Conservation (phyloP, 2,888 invertebrate genomes). For the Ochropacha duplaris region DNA sequence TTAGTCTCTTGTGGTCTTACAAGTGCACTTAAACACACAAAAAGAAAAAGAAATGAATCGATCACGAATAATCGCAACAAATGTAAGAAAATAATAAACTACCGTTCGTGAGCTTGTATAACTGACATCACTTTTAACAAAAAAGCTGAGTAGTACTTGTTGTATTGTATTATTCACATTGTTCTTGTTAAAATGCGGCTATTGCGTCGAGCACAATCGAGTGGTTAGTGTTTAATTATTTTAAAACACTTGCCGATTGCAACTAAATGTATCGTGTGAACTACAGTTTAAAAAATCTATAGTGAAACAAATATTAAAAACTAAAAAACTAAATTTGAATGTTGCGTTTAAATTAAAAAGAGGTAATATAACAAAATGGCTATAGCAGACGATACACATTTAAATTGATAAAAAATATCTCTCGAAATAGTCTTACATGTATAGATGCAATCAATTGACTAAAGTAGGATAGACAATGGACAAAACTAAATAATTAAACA, state of each 20-base stretch:
- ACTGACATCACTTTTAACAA: conserved; percentile 74
- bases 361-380: too few species aligned
- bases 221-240: conserved; percentile 52
- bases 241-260: conserved; percentile 21
- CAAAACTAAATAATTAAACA: conserved; percentile 12
- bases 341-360: too few species aligned
- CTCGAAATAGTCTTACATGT: too few species aligned
- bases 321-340: too few species aligned
- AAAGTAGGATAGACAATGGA: neutral
- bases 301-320: too few species aligned
- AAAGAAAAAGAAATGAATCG: conserved; percentile 54
- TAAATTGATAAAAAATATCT: too few species aligned
- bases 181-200: conserved; percentile 62
- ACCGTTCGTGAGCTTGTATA: conserved; percentile 50
- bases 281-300: conserved; percentile 5
- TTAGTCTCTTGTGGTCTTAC: conserved; percentile 40
- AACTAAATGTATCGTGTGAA: conserved; percentile 32
- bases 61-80: conserved; percentile 69
- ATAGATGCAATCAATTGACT: too few species aligned
- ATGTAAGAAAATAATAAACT: conserved; percentile 71
- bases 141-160: conserved; percentile 63
- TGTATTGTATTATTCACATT: conserved; percentile 67
- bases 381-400: too few species aligned
- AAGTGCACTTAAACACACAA: conserved; percentile 49
- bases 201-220: conserved; percentile 50